Percentiles rank a stretch among this genome's conserved stretches.
Conservation (phyloP, 1,140 invertebrate genomes). For the Eciton burchellii region DNA sequence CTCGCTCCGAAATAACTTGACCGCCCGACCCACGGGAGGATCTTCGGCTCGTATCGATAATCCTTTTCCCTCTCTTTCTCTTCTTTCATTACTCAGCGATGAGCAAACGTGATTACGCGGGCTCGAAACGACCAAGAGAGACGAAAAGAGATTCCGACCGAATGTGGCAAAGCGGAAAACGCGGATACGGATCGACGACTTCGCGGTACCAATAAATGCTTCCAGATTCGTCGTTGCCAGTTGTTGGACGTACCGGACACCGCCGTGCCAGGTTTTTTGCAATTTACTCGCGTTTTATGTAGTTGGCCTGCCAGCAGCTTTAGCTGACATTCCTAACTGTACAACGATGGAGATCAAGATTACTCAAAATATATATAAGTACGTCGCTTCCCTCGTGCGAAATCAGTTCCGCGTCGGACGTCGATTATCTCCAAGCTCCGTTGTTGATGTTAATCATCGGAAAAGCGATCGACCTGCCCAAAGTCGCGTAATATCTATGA, state of each 20-base stretch:
- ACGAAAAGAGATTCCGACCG: background rate
- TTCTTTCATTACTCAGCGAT: no score
- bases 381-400: constrained; percentile 24
- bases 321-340: constrained; percentile 77
- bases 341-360: constrained; percentile 66
- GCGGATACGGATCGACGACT: background rate
- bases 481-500: no score
- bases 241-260: background rate
- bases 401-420: constrained; percentile 68
- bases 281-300: constrained; percentile 45
- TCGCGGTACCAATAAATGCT: no score
- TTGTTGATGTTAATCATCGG: background rate
- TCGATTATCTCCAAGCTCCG: background rate
- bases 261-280: background rate
- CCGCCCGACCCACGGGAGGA: no score
- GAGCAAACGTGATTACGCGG: no score
- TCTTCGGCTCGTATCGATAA: no score
- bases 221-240: constrained; percentile 2
- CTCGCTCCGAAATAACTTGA: no score
- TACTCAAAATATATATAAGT: constrained; percentile 75
- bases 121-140: no score
- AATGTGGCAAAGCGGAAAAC: constrained; percentile 7
- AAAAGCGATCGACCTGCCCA: background rate
- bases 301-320: constrained; percentile 52
- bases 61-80: no score